phyloP scores from a whole-genome alignment of 2,797 vertebrate genomes.

The Cichlasoma orientale region DNA sequence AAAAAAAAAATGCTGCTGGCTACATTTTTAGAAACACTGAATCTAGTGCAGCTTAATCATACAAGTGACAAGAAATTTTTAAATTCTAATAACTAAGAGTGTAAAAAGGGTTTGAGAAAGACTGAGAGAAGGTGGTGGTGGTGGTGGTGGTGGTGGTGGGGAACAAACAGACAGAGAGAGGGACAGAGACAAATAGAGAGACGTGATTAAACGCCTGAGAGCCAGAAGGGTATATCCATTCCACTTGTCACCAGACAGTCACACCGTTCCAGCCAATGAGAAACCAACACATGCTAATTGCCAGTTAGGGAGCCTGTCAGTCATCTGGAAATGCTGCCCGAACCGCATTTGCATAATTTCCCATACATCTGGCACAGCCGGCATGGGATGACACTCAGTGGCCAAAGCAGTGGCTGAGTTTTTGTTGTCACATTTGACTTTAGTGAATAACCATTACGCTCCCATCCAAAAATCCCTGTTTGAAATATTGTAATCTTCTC shows the following conservation, averaged over 20 bases:
- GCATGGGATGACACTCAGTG: slow-evolving; percentile 14
- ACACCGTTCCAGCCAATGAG: slow-evolving; percentile 56
- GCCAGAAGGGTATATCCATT: slow-evolving; percentile 49
- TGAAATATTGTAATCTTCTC: slow-evolving; percentile 29
- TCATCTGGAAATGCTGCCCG: slow-evolving; percentile 54
- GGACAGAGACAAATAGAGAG: slow-evolving; percentile 37
- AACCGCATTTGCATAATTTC: slow-evolving; percentile 69
- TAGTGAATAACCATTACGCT: slow-evolving; percentile 38
- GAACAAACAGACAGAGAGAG: neutral
- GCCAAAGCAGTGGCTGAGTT: slow-evolving; percentile 18
- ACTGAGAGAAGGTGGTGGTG: neutral
- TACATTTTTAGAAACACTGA: neutral
- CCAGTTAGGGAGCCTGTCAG: slow-evolving; percentile 67
- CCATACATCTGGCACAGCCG: slow-evolving; percentile 31
- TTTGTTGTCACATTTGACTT: slow-evolving; percentile 54
- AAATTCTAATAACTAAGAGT: neutral
- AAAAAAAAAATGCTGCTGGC: neutral
- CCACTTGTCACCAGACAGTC: slow-evolving; percentile 61
- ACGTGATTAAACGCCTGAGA: slow-evolving; percentile 45
- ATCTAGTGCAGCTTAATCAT: neutral
- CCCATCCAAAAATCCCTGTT: slow-evolving; percentile 21
- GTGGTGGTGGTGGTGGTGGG: neutral
- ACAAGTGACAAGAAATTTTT: neutral
- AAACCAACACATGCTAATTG: slow-evolving; percentile 67
- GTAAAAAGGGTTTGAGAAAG: neutral